Base-by-base conservation (phyloP, 1,140 invertebrate species). In the Saccostrea cuccullata region DNA sequence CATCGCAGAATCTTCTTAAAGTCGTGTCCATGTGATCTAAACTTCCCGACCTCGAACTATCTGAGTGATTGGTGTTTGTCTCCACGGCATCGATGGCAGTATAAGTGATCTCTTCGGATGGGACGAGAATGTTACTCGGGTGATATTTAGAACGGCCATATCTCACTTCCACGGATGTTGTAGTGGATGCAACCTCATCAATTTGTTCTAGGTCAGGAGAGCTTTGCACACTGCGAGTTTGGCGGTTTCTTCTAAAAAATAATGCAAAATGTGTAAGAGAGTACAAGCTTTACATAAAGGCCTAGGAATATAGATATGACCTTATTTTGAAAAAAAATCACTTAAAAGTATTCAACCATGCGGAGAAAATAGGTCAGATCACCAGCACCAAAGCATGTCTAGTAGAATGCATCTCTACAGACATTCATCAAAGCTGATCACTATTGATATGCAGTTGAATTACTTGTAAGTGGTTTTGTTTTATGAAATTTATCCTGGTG, bases 91-190 rank as follows among this genome's bases (percentile, higher is more conserved):
- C 70, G 8, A 77, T 77, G 70, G 70, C 70, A 15, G 70, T 77
- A 4, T 77, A 77, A 30, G 70, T 77, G 23, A 77, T 77, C 26
- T 77, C 70, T 30, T 77, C 70, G 70, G 70, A 77, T 17, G 70
- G 70, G 13, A 77, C 15, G 26, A 15, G 70, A 12, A 77, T 77
- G 70, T 77, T 77, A 36, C 26, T 77, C 26, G 70, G 70, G 26
- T 77, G 70, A 36, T 77, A 77, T 26, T 77, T 77, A 5, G 70
- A 77, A 30, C 70, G 70, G 12, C 70, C 70, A 30, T 77, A 77
- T 36, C 26, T 77, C 8, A 36, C 12, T 77, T 77, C 70, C 23
- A 1, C 26, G 70, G 70, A 77, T 13, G 67, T 47, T 47, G 47
- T 17, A 13, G 58, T 26, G 23, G 67, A 73, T 9, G 26, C 70